These are phyloP conservation scores for Lepus townsendii DNA, from an alignment of 2,797 vertebrate species.

Conservation along the genomic window DNA sequence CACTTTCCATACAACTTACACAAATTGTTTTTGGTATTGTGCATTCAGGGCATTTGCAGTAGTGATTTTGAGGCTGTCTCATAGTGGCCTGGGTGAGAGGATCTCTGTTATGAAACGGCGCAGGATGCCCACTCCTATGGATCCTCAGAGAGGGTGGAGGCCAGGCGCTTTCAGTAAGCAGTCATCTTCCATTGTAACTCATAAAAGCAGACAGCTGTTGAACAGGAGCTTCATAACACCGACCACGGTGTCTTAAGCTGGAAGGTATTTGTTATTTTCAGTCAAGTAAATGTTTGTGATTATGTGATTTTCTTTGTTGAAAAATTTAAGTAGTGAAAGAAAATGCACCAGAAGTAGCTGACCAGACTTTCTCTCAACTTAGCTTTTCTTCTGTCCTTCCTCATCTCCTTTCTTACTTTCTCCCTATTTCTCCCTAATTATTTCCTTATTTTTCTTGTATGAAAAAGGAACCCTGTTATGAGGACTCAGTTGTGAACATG, in stretches of 20 bases:
- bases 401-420: neutral
- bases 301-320: neutral
- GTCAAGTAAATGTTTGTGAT: neutral
- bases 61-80: neutral
- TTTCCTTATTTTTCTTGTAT: neutral
- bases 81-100: neutral
- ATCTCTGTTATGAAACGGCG: neutral
- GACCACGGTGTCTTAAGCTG: neutral
- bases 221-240: neutral
- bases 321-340: neutral
- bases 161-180: rapidly evolving
- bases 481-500: neutral
- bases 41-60: neutral
- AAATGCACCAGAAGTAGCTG: neutral
- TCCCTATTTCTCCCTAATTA: neutral
- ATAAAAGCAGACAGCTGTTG: neutral
- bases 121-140: neutral
- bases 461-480: neutral
- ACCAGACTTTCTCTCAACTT: neutral
- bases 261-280: neutral
- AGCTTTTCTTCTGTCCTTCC: neutral
- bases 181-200: neutral
- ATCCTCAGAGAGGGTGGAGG: too few species aligned
- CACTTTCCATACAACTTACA: neutral
- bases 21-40: neutral